Conservation (phyloP, 37 sponge, comb jelly and placozoan species). For the Amphimedon queenslandica region DNA sequence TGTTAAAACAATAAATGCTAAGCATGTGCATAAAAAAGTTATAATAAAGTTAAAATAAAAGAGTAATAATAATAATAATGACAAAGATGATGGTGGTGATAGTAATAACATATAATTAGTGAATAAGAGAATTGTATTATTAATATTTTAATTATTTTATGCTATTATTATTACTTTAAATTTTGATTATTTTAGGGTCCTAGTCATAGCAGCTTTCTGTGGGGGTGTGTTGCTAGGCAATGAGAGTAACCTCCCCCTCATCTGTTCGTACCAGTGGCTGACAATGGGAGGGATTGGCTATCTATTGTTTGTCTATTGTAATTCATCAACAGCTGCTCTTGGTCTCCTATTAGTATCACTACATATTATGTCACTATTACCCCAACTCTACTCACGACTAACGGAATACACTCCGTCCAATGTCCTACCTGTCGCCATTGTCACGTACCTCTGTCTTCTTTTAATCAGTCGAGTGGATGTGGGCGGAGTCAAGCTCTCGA, state of each 20-base stretch:
- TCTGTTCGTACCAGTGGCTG: neutral
- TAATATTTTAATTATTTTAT: too few relatives aligned
- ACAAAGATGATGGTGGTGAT: too few relatives aligned
- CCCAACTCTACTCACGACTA: neutral
- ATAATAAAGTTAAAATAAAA: too few relatives aligned
- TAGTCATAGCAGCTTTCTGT: neutral
- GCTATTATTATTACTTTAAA: too few relatives aligned
- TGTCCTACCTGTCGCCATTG: neutral
- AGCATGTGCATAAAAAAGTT: too few relatives aligned
- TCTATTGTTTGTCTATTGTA: neutral
- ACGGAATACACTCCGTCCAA: neutral
- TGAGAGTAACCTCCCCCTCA: neutral
- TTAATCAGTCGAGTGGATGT: neutral
- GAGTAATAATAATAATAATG: too few relatives aligned
- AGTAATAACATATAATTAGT: too few relatives aligned
- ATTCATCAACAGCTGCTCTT: neutral
- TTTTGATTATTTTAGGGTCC: neutral
- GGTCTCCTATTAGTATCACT: neutral
- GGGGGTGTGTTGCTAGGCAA: neutral
- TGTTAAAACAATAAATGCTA: too few relatives aligned
- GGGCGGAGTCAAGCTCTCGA: neutral
- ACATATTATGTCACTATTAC: neutral
- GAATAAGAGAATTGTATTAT: too few relatives aligned
- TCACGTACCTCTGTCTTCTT: neutral
- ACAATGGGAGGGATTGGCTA: neutral